phyloP scores from a whole-genome alignment of 2,113 vertebrate species.

The Deroptyus accipitrinus region DNA sequence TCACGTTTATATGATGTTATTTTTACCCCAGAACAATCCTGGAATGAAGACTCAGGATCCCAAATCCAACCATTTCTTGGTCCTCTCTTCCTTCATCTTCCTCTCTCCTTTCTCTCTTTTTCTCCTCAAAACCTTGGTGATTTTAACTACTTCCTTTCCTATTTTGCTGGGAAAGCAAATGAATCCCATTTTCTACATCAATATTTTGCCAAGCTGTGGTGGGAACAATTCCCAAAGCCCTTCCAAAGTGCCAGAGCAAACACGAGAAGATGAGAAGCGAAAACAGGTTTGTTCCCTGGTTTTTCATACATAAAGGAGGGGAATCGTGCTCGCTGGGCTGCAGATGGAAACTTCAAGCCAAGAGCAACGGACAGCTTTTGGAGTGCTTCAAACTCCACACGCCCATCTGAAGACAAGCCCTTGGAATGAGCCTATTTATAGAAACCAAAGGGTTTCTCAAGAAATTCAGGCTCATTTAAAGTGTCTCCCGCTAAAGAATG shows the following conservation, averaged over 20 bases:
- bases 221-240: neutral
- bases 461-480: slow-evolving; percentile 4
- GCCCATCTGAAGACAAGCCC: neutral
- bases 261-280: neutral
- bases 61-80: neutral
- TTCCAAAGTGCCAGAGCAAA: neutral
- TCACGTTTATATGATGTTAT: neutral
- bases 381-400: neutral
- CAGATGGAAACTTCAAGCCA: neutral
- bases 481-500: neutral
- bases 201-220: neutral
- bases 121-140: neutral
- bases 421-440: neutral
- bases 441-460: slow-evolving; percentile 1
- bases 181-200: neutral
- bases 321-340: neutral
- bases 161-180: neutral
- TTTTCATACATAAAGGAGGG: neutral
- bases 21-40: neutral
- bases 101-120: neutral
- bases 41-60: neutral
- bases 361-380: neutral
- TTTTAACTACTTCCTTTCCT: neutral
- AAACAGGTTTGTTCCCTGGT: neutral
- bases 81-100: neutral